Evolutionary conservation across 2,888 invertebrate genomes (phyloP).

Genomic region (Opisthograptis luteolata): DNA sequence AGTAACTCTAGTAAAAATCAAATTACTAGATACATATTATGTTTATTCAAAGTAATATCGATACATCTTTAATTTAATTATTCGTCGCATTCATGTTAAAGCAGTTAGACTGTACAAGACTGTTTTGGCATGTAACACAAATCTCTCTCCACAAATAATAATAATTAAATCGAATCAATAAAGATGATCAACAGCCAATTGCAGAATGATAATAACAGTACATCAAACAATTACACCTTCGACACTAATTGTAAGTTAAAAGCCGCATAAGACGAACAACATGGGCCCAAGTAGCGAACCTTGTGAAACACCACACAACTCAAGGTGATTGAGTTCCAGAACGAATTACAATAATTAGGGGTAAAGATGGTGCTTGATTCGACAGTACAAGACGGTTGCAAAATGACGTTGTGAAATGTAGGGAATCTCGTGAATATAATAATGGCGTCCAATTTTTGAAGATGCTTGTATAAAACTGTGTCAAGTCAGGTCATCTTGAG

Average conservation of each 20-base stretch:
- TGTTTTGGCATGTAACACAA: background rate
- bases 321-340: slow-evolving; percentile 33
- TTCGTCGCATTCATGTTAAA: too few species aligned
- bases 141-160: background rate
- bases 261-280: slow-evolving; percentile 3
- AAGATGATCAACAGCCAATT: slow-evolving; percentile 13
- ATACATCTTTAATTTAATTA: too few species aligned
- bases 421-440: slow-evolving; percentile 11
- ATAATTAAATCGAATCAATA: slow-evolving; percentile 6
- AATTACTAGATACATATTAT: too few species aligned
- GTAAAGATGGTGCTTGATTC: slow-evolving; percentile 25
- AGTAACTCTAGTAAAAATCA: too few species aligned
- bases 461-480: slow-evolving; percentile 7
- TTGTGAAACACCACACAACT: slow-evolving; percentile 31
- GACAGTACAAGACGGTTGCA: slow-evolving; percentile 4
- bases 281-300: slow-evolving; percentile 6
- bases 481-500: slow-evolving; percentile 18
- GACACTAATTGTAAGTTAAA: slow-evolving; percentile 14
- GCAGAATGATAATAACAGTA: slow-evolving; percentile 15
- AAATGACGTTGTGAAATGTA: slow-evolving; percentile 21
- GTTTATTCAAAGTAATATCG: too few species aligned
- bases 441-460: slow-evolving; percentile 9
- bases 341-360: slow-evolving; percentile 33
- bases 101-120: background rate
- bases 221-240: slow-evolving; percentile 22